A percentile compares a stretch with the other conserved stretches of the same genome.
These are phyloP conservation scores for Diorhabda sublineata DNA, from an alignment of 1,140 invertebrate genomes.

Conservation along the genomic window DNA sequence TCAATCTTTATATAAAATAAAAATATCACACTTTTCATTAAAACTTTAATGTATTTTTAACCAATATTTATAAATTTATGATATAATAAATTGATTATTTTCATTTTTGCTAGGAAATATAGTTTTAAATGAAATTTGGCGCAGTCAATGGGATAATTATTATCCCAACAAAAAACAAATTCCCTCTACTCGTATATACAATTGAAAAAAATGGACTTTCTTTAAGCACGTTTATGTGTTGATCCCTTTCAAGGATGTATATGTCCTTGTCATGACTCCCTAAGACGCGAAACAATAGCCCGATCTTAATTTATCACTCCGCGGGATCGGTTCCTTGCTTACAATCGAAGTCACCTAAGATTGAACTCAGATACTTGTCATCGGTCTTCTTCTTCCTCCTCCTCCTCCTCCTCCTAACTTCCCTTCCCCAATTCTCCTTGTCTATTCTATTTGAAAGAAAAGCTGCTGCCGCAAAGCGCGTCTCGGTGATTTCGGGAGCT, in stretches of 20 bases:
- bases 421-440: neutral
- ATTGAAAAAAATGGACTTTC: too few species aligned
- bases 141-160: too few species aligned
- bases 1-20: too few species aligned
- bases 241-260: slow-evolving; percentile 15
- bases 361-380: slow-evolving; percentile 40
- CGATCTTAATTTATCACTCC: slow-evolving; percentile 41
- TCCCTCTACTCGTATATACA: too few species aligned
- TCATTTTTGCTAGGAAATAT: too few species aligned
- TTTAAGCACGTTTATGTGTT: neutral
- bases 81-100: too few species aligned
- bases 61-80: too few species aligned
- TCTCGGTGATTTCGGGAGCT: slow-evolving; percentile 7
- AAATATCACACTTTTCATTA: too few species aligned
- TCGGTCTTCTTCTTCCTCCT: slow-evolving; percentile 31
- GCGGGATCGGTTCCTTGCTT: slow-evolving; percentile 38
- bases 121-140: too few species aligned
- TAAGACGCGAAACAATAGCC: slow-evolving; percentile 36
- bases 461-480: slow-evolving; percentile 8
- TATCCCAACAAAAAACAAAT: too few species aligned
- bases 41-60: too few species aligned
- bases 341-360: slow-evolving; percentile 38
- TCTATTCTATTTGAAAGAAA: slow-evolving; percentile 5
- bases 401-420: slow-evolving; percentile 24
- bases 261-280: slow-evolving; percentile 40